Base-by-base conservation (phyloP, 2,797 vertebrate genomes). In the Sebastolobus alascanus region DNA sequence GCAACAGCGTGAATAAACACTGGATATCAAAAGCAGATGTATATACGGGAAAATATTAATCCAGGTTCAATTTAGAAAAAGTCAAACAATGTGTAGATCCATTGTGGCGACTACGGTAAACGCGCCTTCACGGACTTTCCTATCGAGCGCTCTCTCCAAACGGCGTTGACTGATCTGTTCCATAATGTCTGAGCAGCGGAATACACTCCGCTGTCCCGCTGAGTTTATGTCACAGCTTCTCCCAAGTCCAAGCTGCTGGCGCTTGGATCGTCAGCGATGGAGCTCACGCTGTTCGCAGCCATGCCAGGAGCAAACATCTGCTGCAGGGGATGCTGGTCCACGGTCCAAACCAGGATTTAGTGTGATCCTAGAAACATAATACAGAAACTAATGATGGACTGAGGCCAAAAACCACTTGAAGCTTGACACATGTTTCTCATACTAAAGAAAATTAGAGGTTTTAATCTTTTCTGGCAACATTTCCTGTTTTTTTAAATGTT, bases 291-390 rank as follows among this genome's bases (percentile, higher is more conserved):
- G 87, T 89, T 87, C 50, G 58, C 60, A 37, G 68, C 43, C 80
- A 61, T 69, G 89, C 91, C 91, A 92, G 81, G 61, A 90, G 74
- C 68, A 77, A 90, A 93, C 83, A 91, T 93, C 91, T 92, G 91
- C 87, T 78, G 87, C 74, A 73, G 78, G 84, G 75, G 73, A 79
- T 77, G 79, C 84, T 73, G 70, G 82, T 87, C 86, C 81, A n/a
- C 18, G 3, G 67, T 90, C 92, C 89, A 90, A 86, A 79, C 80
- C 75, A n/a, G 84, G 86, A 89, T 90, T 90, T 83, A 81, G 77
- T 27, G 38, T 76, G 79, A 80, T 89, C 91, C 93, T 95, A 82
- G 83, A 92, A 93, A 93, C 85, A 94, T 82, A 89, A 93, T 71
- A 89, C 79, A 93, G 73, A 89, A 81, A 92, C 61, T 87, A 90